Percentiles rank a stretch among this genome's conserved stretches.
These are phyloP conservation scores for Tragulus kanchil DNA, from an alignment of 2,113 vertebrate genomes.

Conservation along the genomic window DNA sequence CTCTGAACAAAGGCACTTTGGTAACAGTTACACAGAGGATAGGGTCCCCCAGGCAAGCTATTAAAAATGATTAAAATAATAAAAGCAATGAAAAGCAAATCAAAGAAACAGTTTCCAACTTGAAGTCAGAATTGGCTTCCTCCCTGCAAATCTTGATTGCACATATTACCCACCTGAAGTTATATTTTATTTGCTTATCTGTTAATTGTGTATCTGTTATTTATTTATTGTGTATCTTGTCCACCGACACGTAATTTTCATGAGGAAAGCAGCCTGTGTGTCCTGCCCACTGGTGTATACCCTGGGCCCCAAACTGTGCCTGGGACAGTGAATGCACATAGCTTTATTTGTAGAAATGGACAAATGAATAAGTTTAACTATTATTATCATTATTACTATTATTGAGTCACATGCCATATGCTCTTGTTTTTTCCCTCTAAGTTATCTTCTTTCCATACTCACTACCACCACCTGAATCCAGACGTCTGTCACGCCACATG, in stretches of 20 bases:
- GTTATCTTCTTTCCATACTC: neutral
- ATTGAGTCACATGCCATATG: neutral
- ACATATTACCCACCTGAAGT: neutral
- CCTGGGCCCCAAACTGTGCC: neutral
- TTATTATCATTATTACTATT: neutral
- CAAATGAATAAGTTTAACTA: neutral
- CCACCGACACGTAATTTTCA: neutral
- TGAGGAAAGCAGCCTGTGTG: neutral
- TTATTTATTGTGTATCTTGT: neutral
- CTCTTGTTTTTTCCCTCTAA: neutral
- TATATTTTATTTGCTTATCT: neutral
- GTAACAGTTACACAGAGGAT: too few relatives aligned
- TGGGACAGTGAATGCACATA: neutral
- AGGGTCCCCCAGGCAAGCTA: too few relatives aligned
- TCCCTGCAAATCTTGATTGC: neutral
- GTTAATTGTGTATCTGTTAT: neutral
- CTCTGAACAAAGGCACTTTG: too few relatives aligned
- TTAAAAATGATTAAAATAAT: too few relatives aligned
- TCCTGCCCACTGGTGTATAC: neutral
- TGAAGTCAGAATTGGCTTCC: too few relatives aligned
- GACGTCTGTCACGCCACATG: neutral
- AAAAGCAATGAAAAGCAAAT: too few relatives aligned
- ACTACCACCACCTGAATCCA: neutral
- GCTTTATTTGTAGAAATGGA: neutral
- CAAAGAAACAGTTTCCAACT: too few relatives aligned